phyloP scores from a whole-genome alignment of 2,888 invertebrate species.

The Andrena haemorrhoa region DNA sequence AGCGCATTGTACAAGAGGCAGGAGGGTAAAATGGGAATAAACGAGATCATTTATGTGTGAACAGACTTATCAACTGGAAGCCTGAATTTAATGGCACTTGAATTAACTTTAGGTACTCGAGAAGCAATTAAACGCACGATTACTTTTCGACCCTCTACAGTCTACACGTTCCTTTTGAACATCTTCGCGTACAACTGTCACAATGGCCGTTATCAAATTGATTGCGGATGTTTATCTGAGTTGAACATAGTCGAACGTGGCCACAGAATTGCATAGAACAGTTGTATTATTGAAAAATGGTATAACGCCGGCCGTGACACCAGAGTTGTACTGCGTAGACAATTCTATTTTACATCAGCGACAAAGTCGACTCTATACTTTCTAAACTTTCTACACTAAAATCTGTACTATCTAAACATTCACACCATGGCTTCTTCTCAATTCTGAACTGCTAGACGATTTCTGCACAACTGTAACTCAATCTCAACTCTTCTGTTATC shows the following conservation, averaged over 20 bases:
- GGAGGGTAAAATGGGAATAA: slow-evolving; percentile 27
- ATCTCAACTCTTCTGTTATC: no score
- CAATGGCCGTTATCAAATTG: slow-evolving; percentile 8
- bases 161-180: slow-evolving; percentile 1
- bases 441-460: no score
- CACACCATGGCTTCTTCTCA: no score
- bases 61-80: background rate
- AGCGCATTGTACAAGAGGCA: slow-evolving; percentile 19
- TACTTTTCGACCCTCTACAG: slow-evolving; percentile 5
- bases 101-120: background rate
- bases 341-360: no score
- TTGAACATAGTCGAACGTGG: background rate
- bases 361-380: no score
- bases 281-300: background rate
- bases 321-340: no score
- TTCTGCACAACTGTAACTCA: no score
- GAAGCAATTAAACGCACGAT: slow-evolving; percentile 31
- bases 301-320: no score
- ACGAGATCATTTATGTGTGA: slow-evolving; percentile 10
- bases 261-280: background rate
- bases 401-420: no score
- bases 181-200: background rate
- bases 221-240: slow-evolving; percentile 11
- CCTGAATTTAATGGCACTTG: background rate
- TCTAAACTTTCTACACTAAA: no score